Base-by-base conservation (phyloP, 2,113 vertebrate genomes). In the Junco hyemalis region DNA sequence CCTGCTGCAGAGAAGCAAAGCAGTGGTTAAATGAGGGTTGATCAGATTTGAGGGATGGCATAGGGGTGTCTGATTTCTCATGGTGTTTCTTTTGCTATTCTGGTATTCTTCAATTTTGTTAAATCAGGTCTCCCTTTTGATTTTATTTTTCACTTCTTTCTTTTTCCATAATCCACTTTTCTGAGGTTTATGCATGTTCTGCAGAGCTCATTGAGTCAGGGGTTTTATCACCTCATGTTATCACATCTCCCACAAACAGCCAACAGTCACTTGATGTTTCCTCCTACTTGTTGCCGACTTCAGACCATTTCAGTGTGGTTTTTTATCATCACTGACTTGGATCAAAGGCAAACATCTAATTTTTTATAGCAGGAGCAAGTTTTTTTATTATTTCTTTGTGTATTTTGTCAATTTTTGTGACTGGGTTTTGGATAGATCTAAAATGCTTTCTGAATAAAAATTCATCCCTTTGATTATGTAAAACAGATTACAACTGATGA, bases 141-240 rank as follows among this genome's bases (percentile, higher is more conserved):
- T 80, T 89, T 1, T 0, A 38, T 92, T 94, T 95, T 87, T 71
- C 51, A 51, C 14, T 84, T 11, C 33, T 36, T 19, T 84, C 15
- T 74, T 17, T 64, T 36, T 35, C 23, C 19, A 51, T 71, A 81
- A 89, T 79, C 72, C 24, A 56, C n/a, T 74, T 63, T 80, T 70
- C 42, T 81, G 47, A 1, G 4, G 23, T 45, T 87, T 63, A 19
- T 47, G 48, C 40, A 6, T 84, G 36, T n/a, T 94, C 35, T 78
- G 22, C 38, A 84, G 56, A 84, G 15, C 77, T 86, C 70, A 59
- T 12, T 74, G 56, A 79, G 42, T 87, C 35, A 53, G 26, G 14
- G 53, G 57, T 56, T 89, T 94, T 91, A 79, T 79, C 73, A 68
- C 14, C 81, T 86, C 45, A 59, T 93, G 72, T 91, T 88, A 57